Evolutionary conservation across 2,113 vertebrate species (phyloP).

Genomic region (Engraulis encrasicolus): DNA sequence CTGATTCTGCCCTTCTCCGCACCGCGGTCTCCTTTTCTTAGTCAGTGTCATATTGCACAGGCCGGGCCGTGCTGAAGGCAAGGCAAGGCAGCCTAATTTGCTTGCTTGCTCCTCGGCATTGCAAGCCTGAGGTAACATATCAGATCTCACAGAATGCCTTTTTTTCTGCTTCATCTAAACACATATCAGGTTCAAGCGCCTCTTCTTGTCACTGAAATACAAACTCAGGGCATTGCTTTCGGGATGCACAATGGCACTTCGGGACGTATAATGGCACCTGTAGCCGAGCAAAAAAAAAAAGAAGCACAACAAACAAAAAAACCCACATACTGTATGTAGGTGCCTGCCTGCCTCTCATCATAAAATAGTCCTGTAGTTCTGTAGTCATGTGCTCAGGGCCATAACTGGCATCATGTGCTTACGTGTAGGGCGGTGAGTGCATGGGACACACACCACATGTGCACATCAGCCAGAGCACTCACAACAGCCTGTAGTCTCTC

Average conservation of each 20-base stretch:
- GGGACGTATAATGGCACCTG: not conserved
- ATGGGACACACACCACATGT: not conserved
- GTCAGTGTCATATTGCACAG: not conserved
- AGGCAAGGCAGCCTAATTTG: not conserved
- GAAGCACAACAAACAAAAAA: too few species aligned
- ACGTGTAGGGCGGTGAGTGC: not conserved
- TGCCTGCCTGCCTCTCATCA: not conserved
- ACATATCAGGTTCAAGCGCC: not conserved
- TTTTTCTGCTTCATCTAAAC: not conserved
- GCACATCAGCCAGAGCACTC: constrained; percentile 4
- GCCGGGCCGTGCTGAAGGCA: too few species aligned
- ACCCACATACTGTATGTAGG: too few species aligned
- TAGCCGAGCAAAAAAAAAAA: not conserved
- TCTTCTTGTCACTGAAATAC: not conserved
- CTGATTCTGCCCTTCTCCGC: not conserved
- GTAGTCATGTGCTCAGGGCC: not conserved
- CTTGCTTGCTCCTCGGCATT: not conserved
- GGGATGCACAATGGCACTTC: not conserved
- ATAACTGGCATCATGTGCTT: not conserved
- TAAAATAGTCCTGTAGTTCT: not conserved
- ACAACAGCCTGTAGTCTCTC: not conserved
- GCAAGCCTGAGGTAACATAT: not conserved
- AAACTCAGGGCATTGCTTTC: not conserved
- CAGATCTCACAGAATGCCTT: not conserved
- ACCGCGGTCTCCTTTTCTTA: too few species aligned